Percentiles rank a stretch among this genome's conserved stretches.
These are phyloP conservation scores for Corbicula japonica DNA, from an alignment of 2,888 invertebrate genomes.

Conservation along the genomic window DNA sequence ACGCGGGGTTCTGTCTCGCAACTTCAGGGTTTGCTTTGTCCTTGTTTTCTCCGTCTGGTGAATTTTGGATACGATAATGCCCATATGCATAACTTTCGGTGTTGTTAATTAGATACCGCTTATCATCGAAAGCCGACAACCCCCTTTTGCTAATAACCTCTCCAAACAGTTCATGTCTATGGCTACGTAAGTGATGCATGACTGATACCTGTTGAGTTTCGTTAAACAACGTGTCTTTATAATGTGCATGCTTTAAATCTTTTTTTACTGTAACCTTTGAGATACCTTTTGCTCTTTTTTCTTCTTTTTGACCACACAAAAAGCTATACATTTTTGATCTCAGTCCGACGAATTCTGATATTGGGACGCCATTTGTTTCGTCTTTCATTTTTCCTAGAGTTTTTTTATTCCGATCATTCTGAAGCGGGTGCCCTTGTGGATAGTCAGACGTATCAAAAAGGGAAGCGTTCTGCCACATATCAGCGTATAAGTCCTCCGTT, in stretches of 20 bases:
- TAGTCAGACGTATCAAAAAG: conserved; percentile 75
- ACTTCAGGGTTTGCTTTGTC: not conserved
- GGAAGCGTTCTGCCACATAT: conserved; percentile 33
- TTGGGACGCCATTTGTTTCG: conserved; percentile 73
- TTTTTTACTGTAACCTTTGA: conserved; percentile 42
- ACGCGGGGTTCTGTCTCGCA: not conserved
- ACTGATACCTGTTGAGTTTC: conserved; percentile 27
- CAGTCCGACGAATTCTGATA: conserved; percentile 77
- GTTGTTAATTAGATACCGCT: conserved; percentile 29
- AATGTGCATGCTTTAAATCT: conserved; percentile 48
- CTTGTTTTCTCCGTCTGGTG: not conserved
- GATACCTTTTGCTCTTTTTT: conserved; percentile 52
- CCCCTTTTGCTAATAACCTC: conserved; percentile 36
- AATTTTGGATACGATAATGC: conserved; percentile 17
- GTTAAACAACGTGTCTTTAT: conserved; percentile 49
- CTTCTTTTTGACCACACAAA: conserved; percentile 25
- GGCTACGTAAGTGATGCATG: conserved; percentile 35
- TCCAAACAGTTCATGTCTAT: conserved; percentile 39
- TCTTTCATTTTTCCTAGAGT: conserved; percentile 23
- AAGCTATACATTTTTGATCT: conserved; percentile 61
- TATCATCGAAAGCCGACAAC: conserved; percentile 47
- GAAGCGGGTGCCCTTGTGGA: conserved; percentile 70
- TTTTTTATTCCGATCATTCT: conserved; percentile 27
- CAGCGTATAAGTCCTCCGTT: conserved; percentile 56
- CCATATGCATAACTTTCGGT: conserved; percentile 40